These are phyloP conservation scores for Microtus montanus DNA, from an alignment of 2,113 vertebrate species.

Conservation along the genomic window DNA sequence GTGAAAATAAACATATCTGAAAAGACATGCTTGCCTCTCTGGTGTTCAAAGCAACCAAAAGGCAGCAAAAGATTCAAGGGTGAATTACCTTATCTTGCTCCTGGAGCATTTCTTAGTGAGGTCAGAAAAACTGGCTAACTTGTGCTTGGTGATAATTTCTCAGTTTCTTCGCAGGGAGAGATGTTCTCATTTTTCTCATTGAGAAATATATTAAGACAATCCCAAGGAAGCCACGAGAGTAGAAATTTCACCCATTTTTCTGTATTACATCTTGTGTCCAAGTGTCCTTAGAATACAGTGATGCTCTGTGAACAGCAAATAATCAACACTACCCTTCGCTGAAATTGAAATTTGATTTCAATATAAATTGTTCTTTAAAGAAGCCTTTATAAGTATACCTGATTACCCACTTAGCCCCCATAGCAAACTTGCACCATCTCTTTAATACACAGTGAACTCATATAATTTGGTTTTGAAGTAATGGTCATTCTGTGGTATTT, in stretches of 20 bases:
- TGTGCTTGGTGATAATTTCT: not conserved
- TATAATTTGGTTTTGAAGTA: conserved; percentile 21
- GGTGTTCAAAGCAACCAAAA: conserved; percentile 42
- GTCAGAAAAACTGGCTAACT: conserved; percentile 38
- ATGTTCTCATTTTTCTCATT: not conserved
- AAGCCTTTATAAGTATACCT: not conserved
- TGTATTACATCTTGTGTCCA: not conserved
- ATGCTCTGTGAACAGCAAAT: not conserved
- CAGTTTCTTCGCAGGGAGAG: not conserved
- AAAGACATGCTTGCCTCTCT: conserved; percentile 9
- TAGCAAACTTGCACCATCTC: not conserved
- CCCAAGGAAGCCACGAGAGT: not conserved
- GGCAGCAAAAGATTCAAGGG: not conserved
- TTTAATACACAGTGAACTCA: not conserved
- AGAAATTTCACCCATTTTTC: not conserved
- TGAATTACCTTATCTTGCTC: not conserved
- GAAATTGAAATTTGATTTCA: not conserved
- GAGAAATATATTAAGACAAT: not conserved
- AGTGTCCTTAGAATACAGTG: not conserved
- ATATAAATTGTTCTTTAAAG: not conserved
- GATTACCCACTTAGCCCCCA: not conserved
- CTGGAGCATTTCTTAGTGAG: conserved; percentile 29
- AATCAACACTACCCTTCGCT: not conserved
- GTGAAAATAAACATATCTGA: conserved; percentile 68
- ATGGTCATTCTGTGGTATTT: not conserved